Percentiles rank a stretch among this genome's conserved stretches.
Evolutionary conservation across 1,140 invertebrate species (phyloP).

Genomic region (Aphelenchoides avenae): DNA sequence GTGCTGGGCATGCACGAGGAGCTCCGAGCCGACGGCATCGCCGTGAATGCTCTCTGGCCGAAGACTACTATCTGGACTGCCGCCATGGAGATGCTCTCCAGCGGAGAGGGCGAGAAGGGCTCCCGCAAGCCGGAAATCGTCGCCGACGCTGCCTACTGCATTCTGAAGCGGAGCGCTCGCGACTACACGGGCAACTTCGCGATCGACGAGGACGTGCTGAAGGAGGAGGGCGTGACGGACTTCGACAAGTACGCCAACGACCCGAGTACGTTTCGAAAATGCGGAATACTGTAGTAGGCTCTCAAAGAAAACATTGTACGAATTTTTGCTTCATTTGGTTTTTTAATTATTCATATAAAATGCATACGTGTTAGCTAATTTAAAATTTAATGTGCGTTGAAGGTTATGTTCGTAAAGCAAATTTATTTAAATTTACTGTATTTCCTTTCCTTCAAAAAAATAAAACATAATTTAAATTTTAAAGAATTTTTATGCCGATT

Average conservation of each 20-base stretch:
- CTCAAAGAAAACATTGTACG: not conserved
- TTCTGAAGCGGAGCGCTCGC: constrained; percentile 69
- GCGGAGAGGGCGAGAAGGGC: constrained; percentile 63
- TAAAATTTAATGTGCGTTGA: not conserved
- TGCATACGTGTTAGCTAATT: not conserved
- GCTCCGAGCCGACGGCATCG: constrained; percentile 75
- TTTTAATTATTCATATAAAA: not conserved
- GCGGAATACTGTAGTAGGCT: not conserved
- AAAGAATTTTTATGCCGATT: constrained; percentile 3
- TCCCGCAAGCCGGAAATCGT: constrained; percentile 78
- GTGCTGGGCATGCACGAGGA: constrained; percentile 88
- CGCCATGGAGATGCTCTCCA: constrained; percentile 89
- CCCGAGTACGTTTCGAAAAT: constrained; percentile 63
- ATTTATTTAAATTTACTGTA: not conserved
- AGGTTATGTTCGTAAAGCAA: not conserved
- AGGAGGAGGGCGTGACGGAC: constrained; percentile 74
- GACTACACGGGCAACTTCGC: constrained; percentile 81
- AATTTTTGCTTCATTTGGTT: not conserved
- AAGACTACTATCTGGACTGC: constrained; percentile 82
- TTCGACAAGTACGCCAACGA: constrained; percentile 79
- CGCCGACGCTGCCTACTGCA: constrained; percentile 63
- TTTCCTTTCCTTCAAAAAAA: not conserved
- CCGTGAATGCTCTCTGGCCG: constrained; percentile 85
- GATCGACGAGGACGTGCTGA: constrained; percentile 86
- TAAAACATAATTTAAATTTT: constrained; percentile 23